Evolutionary conservation across 2,113 vertebrate species (phyloP).

Genomic region (Thermophis baileyi): DNA sequence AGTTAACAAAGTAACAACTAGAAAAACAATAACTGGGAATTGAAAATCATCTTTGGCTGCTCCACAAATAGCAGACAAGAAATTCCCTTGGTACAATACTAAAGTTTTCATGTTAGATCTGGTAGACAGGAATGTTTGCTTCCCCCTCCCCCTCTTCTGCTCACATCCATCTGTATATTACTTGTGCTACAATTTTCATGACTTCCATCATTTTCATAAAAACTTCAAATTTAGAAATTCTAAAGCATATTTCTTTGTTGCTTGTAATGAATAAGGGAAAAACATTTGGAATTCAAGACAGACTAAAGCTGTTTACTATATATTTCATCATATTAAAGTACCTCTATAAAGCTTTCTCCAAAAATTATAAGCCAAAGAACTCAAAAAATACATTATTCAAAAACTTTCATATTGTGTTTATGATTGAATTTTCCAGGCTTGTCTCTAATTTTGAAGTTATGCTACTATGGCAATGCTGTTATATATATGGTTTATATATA

Average conservation of each 20-base stretch:
- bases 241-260: neutral
- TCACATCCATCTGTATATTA: conserved; percentile 33
- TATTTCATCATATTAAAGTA: neutral
- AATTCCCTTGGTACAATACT: accelerated
- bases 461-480: neutral
- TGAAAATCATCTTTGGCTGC: neutral
- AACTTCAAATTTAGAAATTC: neutral
- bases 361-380: neutral
- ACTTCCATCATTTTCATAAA: conserved; percentile 22
- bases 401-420: neutral
- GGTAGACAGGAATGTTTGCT: conserved; percentile 4
- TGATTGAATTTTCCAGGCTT: neutral
- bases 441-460: neutral
- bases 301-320: neutral
- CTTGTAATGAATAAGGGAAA: neutral
- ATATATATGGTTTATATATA: no score
- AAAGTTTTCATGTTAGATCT: conserved; percentile 15
- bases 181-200: neutral
- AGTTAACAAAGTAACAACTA: neutral
- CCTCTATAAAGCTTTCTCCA: neutral
- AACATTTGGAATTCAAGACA: neutral
- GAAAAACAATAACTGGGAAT: neutral
- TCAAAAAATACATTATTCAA: neutral
- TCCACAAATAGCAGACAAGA: neutral
- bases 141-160: neutral